Base-by-base conservation (phyloP, 2,113 vertebrate species). In the Corydoras maculifer region DNA sequence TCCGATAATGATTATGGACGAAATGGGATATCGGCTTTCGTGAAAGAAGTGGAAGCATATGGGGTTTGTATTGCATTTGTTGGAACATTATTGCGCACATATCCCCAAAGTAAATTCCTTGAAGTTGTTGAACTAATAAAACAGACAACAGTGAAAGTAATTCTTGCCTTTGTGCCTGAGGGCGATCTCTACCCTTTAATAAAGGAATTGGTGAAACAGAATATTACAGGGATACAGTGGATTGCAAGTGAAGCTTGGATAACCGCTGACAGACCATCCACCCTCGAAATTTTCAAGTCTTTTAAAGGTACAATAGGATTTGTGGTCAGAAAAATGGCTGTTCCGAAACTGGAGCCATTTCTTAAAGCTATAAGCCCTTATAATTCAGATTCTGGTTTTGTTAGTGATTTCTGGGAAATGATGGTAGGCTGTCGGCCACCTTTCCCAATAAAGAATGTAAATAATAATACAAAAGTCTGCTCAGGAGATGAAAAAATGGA, bases 191-290 rank as follows among this genome's bases (percentile, higher is more conserved):
- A 87, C 59, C 88, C 86, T 43, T 70, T 91, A 62, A 86, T 91
- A 85, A 77, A 67, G 74, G 88, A 91, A 73, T 51, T 90, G 8
- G 82, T 87, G 2, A 84, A 77, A 58, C 88, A 88, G 8, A 90
- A 91, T 62, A 84, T 91, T 25, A 88, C 88, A 49, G 88, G 82
- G 18, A 89, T 90, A 72, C 89, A 91, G 73, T 91, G 90, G 90
- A 85, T 91, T 49, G 89, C 82, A 43, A 91, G 89, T 65, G 88
- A 78, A 79, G 88, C 88, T 0, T 91, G 89, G 90, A 73, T 90
- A 61, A 90, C 87, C 58, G 84, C 88, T 50, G 2, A 79, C 51
- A 76, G 70, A 14, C 86, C 84, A 2, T 87, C 88, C 31, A 88
- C 84, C 0, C 78, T 83, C 8, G 83, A 88, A 71, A 86, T 86